Conservation (phyloP, 2,888 invertebrate genomes). For the Callyntrura guangdongensis region DNA sequence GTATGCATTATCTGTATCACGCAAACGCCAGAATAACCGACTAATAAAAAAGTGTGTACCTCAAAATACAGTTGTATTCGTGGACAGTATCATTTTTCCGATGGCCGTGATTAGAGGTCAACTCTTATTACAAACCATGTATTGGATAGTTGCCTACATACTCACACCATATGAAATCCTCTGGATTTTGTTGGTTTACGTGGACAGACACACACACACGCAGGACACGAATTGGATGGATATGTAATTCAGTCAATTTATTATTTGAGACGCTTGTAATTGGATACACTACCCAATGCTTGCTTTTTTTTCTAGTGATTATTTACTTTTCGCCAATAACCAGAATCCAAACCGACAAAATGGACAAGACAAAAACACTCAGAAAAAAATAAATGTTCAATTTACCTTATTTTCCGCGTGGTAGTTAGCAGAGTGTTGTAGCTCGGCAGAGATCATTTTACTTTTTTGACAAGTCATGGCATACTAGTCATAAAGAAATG, state of each 20-base stretch:
- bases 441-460: neutral
- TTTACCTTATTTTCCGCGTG: slow-evolving; percentile 37
- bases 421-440: slow-evolving; percentile 5
- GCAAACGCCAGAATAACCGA: neutral
- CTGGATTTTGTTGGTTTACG: neutral
- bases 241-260: neutral
- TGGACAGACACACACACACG: neutral
- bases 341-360: neutral
- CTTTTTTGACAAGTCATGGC: neutral
- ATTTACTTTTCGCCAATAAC: slow-evolving; percentile 55
- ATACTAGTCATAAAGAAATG: neutral
- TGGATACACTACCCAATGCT: neutral
- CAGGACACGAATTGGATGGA: neutral
- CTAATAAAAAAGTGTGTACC: neutral
- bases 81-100: neutral
- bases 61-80: neutral
- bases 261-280: slow-evolving; percentile 15
- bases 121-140: too few relatives aligned
- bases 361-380: neutral
- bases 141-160: too few relatives aligned
- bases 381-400: slow-evolving; percentile 30
- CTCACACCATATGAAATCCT: too few relatives aligned
- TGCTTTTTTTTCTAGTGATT: neutral
- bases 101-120: neutral
- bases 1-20: neutral